Percentiles rank a stretch among this genome's conserved stretches.
phyloP scores from a whole-genome alignment of 1,140 invertebrate genomes.

The Bombus cullumanus region DNA sequence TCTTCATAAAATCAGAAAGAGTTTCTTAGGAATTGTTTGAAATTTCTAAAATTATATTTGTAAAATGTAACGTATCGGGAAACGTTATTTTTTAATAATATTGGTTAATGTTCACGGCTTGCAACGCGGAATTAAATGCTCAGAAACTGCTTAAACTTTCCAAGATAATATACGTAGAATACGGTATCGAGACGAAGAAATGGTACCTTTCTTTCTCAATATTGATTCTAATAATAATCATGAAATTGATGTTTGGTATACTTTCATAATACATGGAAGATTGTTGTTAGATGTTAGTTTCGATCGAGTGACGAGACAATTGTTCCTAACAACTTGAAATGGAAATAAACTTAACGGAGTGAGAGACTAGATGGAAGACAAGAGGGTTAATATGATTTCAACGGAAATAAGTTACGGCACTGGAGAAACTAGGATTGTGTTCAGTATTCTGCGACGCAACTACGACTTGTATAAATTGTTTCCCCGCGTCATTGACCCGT shows the following conservation, averaged over 20 bases:
- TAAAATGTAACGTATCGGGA: background rate
- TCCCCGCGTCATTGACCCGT: background rate
- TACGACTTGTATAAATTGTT: no score
- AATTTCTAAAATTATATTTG: background rate
- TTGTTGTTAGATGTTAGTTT: background rate
- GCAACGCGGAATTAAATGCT: background rate
- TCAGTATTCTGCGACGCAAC: background rate
- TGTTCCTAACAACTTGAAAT: constrained; percentile 2
- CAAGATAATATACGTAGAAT: background rate
- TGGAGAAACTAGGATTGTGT: background rate
- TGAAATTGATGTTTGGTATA: background rate
- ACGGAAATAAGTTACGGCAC: background rate
- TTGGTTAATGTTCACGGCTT: background rate
- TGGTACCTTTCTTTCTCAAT: no score
- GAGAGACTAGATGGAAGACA: background rate
- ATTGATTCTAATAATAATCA: background rate
- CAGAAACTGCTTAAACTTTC: background rate
- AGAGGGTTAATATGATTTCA: background rate
- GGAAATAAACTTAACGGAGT: background rate
- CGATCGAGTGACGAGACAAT: background rate
- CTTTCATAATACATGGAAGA: background rate
- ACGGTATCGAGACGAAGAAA: no score
- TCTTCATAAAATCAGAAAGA: no score
- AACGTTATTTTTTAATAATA: background rate
- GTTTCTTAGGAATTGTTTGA: no score